Evolutionary conservation across 2,888 invertebrate genomes (phyloP).

Genomic region (Ecliptopera silaceata): DNA sequence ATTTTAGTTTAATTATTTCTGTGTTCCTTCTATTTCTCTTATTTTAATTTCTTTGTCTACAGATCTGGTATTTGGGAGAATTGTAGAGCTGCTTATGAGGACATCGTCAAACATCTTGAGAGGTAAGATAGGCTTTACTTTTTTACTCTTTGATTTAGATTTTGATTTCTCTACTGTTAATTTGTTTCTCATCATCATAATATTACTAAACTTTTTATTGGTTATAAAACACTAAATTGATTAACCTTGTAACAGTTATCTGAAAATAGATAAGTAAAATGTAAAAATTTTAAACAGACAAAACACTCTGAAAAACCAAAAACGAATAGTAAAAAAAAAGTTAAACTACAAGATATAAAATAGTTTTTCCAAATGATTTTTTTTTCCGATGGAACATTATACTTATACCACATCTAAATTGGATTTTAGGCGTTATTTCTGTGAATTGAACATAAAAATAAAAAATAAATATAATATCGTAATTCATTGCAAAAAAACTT

Average conservation of each 20-base stretch:
- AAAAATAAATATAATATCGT: too few relatives aligned
- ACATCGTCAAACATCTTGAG: slow-evolving; percentile 97
- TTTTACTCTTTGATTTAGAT: slow-evolving; percentile 11
- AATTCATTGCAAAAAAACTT: too few relatives aligned
- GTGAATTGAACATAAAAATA: too few relatives aligned
- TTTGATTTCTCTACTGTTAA: slow-evolving; percentile 5
- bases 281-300: too few relatives aligned
- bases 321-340: too few relatives aligned
- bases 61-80: slow-evolving; percentile 97
- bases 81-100: slow-evolving; percentile 96
- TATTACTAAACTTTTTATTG: background rate
- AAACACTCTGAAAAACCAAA: too few relatives aligned
- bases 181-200: background rate
- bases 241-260: background rate
- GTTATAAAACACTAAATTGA: background rate
- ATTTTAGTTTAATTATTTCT: slow-evolving; percentile 44
- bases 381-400: too few relatives aligned
- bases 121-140: slow-evolving; percentile 85
- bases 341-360: too few relatives aligned
- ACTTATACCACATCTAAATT: too few relatives aligned
- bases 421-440: too few relatives aligned
- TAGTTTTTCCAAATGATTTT: too few relatives aligned
- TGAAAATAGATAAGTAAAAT: background rate
- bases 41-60: slow-evolving; percentile 79
- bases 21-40: slow-evolving; percentile 60